Base-by-base conservation (phyloP, 2,113 vertebrate species). In the Cochlearius cochlearius region DNA sequence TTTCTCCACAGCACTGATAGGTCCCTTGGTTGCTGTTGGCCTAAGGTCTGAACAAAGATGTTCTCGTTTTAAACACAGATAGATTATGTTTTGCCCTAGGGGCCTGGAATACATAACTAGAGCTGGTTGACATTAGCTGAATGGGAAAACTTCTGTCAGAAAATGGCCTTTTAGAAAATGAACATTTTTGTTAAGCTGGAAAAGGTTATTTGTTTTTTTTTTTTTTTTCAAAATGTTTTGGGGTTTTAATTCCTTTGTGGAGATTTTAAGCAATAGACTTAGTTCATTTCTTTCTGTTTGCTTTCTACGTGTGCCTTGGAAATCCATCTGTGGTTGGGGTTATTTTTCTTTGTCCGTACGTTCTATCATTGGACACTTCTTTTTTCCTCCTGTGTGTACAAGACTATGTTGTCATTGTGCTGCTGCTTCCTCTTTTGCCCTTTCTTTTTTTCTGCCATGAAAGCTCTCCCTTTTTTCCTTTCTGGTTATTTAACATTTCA, bases 401-500 rank as follows among this genome's bases (percentile, higher is more conserved):
- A 78, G 59, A 34, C 59, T 73, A 8, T 62, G 41, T 74, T 91
- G 62, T 79, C 53, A 86, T 73, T 90, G 62, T 85, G 56, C 38
- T 83, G 18, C 64, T 84, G 25, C 66, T 76, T 87, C 92, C 67
- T 85, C 66, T 92, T 85, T 82, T 73, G 62, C 78, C 71, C 50
- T 86, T 78, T 86, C 43, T 86, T 91, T 78, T 78, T 73, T 76
- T 34, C 41, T 77, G 26, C 27, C 17, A 39, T 69, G 62, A 95
- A 81, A 95, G 41, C 53, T 81, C 15, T 84, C 36, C 13, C 8
- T 55, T 85, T 93, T 93, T 93, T 34, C 12, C 34, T 75, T 89
- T 91, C 74, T 78, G 30, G 4, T 85, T 94, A 82, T 81, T 95
- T 87, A 94, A 89, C 53, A 87, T 93, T 95, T 94, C 77, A 91